Conservation (phyloP, 2,888 invertebrate species). For the Lymantria dispar region DNA sequence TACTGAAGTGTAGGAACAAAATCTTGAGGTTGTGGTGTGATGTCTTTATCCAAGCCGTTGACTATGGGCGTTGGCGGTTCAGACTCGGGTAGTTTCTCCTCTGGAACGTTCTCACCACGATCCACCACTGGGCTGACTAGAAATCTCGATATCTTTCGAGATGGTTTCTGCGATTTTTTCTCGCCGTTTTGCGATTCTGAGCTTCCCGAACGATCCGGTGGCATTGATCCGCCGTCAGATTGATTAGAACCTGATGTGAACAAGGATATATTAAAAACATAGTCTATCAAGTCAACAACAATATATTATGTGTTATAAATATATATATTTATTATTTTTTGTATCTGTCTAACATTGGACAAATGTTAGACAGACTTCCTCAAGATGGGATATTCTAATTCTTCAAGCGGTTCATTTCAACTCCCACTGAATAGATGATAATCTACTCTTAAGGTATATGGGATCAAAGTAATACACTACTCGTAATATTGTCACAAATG, state of each 20-base stretch:
- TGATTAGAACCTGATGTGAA: constrained; percentile 65
- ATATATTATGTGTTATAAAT: no score
- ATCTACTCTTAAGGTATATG: no score
- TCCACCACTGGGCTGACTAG: constrained; percentile 91
- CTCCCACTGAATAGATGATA: no score
- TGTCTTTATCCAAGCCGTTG: constrained; percentile 53
- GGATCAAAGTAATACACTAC: no score
- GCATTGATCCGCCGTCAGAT: constrained; percentile 68
- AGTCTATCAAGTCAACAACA: no score
- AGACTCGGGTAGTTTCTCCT: constrained; percentile 29
- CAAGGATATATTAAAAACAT: no score
- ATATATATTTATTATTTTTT: no score
- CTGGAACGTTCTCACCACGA: constrained; percentile 59
- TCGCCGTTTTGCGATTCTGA: constrained; percentile 64
- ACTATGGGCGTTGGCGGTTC: constrained; percentile 34
- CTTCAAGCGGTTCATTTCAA: no score
- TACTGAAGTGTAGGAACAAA: constrained; percentile 65
- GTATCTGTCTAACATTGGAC: no score
- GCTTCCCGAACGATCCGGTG: constrained; percentile 65
- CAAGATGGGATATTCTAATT: no score
- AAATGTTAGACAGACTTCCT: no score
- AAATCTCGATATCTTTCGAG: constrained; percentile 90
- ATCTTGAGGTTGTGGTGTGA: constrained; percentile 26
- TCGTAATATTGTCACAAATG: no score
- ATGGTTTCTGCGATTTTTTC: constrained; percentile 77